Percentiles rank a stretch among this genome's conserved stretches.
phyloP scores from a whole-genome alignment of 2,888 invertebrate species.

The Cyrtodaria siliqua region DNA sequence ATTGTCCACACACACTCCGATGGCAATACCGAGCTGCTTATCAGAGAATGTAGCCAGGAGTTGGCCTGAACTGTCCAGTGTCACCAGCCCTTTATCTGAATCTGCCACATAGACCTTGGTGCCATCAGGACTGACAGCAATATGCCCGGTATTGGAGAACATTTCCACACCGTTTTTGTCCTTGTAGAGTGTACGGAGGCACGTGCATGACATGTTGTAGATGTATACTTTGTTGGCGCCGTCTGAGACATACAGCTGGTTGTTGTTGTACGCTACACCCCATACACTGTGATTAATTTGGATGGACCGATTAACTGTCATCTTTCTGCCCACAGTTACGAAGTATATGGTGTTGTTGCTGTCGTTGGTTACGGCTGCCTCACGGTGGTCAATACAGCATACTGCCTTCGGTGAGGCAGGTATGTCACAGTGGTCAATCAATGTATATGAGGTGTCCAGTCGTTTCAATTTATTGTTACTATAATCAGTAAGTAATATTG shows the following conservation, averaged over 20 bases:
- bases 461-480: conserved; percentile 21
- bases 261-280: conserved; percentile 11
- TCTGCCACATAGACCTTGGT: neutral
- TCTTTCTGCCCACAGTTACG: conserved; percentile 5
- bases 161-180: neutral
- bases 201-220: conserved; percentile 5
- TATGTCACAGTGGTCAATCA: conserved; percentile 10
- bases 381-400: neutral
- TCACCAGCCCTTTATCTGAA: neutral
- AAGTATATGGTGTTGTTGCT: conserved; percentile 1
- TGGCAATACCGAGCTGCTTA: neutral
- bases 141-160: neutral
- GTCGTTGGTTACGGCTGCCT: conserved; percentile 4
- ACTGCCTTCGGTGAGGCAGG: neutral
- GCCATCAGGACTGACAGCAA: neutral
- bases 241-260: neutral
- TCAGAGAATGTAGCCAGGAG: conserved; percentile 2
- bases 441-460: neutral
- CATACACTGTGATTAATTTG: neutral
- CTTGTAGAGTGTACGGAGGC: neutral
- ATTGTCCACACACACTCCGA: conserved; percentile 4
- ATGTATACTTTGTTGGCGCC: neutral
- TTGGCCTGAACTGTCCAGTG: conserved; percentile 12
- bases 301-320: too few relatives aligned
- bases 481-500: conserved; percentile 3